A percentile compares a stretch with the other conserved stretches of the same genome.
Conservation (phyloP, 2,797 vertebrate genomes). For the Antennarius maculatus region DNA sequence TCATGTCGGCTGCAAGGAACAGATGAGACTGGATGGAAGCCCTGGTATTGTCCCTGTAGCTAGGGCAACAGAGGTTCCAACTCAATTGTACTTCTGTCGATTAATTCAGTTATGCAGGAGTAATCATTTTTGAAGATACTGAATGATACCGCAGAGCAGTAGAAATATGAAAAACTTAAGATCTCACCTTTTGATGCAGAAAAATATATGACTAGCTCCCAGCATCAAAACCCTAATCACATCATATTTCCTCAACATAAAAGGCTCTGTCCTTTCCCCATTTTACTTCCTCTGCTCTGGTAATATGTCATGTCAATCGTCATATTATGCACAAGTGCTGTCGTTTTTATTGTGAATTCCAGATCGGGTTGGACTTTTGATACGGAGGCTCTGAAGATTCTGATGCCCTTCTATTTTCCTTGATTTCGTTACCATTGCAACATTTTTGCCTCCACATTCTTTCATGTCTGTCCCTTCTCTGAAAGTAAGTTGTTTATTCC, state of each 20-base stretch:
- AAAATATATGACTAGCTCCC: slow-evolving; percentile 56
- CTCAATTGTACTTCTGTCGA: slow-evolving; percentile 60
- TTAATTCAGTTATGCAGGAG: slow-evolving; percentile 73
- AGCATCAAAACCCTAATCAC: slow-evolving; percentile 76
- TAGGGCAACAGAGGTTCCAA: slow-evolving; percentile 65
- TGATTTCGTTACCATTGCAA: slow-evolving; percentile 76
- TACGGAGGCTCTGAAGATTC: slow-evolving; percentile 72
- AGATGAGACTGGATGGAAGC: slow-evolving; percentile 67
- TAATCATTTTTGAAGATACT: slow-evolving; percentile 72
- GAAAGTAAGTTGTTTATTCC: slow-evolving; percentile 83
- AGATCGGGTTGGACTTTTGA: slow-evolving; percentile 71
- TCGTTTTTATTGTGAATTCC: slow-evolving; percentile 69
- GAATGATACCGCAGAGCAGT: slow-evolving; percentile 54
- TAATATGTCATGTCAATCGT: slow-evolving; percentile 76
- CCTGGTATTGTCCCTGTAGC: slow-evolving; percentile 61
- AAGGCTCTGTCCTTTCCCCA: slow-evolving; percentile 59
- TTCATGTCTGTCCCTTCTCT: slow-evolving; percentile 74
- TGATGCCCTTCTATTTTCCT: slow-evolving; percentile 79
- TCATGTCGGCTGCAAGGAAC: slow-evolving; percentile 65
- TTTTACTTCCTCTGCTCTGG: slow-evolving; percentile 67
- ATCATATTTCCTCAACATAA: slow-evolving; percentile 76
- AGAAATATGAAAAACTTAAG: slow-evolving; percentile 68
- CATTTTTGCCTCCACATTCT: slow-evolving; percentile 73
- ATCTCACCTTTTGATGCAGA: slow-evolving; percentile 75
- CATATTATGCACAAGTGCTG: slow-evolving; percentile 75